Percentiles rank a stretch among this genome's conserved stretches.
phyloP scores from a whole-genome alignment of 64 coral and sea anemone genomes.

The Stylophora pistillata region DNA sequence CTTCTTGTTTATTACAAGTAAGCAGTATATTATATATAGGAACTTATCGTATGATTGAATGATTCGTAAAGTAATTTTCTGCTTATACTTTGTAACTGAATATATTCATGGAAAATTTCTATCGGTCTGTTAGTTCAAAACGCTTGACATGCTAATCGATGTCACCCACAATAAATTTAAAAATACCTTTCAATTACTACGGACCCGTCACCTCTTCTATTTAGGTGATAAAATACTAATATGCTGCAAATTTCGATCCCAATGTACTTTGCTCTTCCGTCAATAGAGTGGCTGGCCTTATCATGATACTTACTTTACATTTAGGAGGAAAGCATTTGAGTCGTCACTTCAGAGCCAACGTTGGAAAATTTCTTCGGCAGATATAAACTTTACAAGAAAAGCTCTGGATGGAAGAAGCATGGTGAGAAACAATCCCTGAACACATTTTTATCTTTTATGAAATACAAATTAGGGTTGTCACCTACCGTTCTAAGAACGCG shows the following conservation, averaged over 20 bases:
- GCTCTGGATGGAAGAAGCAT: neutral
- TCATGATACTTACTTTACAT: too few species aligned
- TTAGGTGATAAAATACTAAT: too few species aligned
- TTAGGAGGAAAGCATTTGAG: conserved; percentile 31
- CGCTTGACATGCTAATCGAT: too few species aligned
- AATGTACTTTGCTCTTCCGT: too few species aligned
- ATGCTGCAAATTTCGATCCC: too few species aligned
- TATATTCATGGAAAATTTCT: neutral
- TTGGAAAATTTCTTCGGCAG: conserved; percentile 32
- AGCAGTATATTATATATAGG: neutral
- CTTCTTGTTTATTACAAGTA: conserved; percentile 24
- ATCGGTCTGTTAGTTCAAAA: neutral
- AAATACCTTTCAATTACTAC: too few species aligned
- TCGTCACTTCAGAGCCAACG: conserved; percentile 26
- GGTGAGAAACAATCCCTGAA: neutral
- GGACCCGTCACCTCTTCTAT: too few species aligned
- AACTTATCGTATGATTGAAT: neutral
- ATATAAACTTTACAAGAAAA: conserved; percentile 49
- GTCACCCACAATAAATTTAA: too few species aligned
- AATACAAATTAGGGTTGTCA: too few species aligned
- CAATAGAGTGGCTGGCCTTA: neutral
- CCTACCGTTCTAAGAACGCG: neutral
- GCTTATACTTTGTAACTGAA: too few species aligned
- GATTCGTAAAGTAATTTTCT: too few species aligned
- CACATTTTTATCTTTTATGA: neutral